Evolutionary conservation across 2,888 invertebrate species (phyloP), one percentile per base, ranked within the genome.

Genomic region (Macrosoma leucophasiata): DNA sequence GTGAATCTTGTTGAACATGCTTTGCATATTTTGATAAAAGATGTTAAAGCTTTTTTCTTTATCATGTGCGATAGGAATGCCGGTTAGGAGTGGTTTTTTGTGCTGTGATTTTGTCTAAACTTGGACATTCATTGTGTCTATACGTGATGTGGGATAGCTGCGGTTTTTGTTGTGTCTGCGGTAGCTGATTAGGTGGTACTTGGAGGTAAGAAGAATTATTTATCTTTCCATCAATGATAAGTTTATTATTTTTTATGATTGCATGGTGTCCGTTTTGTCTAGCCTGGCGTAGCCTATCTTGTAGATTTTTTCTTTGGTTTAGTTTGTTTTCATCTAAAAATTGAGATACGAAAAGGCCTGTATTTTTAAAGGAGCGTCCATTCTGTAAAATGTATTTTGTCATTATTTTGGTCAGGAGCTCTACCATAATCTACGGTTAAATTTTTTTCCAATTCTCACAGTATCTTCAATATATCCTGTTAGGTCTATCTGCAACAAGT

Each of bases 341-440:
- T 25, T 34, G 28, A 15, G 34, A 28, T 11, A 39, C 17, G 27
- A 25, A 27, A 4, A 39, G 10, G 5, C 34, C 29, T 6, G 34
- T 34, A 15, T 39, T 28, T 22, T 23, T 39, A 13, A 39, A 39
- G 13, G 10, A 28, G 2, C n/a, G 18, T 9, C 13, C 18, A 29
- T 35, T 35, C 21, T 8, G 3, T 7, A 39, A 9, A 3, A 39
- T 23, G 12, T 39, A 28, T 9, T 24, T 39, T 3, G 25, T 25
- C 24, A 35, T 29, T 31, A 30, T 27, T 28, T 39, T 39, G 17
- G 27, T 30, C 3, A 39, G 8, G 5, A 39, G 23, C 9, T 39
- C 39, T 11, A 39, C 32, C n/a, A 25, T 25, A 9, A 39, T 25
- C 39, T 27, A 15, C 31, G 27, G 8, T 11, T 11, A 7, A 22